Conservation (phyloP, 2,888 invertebrate genomes). For the Epiperipatus broadwayi region DNA sequence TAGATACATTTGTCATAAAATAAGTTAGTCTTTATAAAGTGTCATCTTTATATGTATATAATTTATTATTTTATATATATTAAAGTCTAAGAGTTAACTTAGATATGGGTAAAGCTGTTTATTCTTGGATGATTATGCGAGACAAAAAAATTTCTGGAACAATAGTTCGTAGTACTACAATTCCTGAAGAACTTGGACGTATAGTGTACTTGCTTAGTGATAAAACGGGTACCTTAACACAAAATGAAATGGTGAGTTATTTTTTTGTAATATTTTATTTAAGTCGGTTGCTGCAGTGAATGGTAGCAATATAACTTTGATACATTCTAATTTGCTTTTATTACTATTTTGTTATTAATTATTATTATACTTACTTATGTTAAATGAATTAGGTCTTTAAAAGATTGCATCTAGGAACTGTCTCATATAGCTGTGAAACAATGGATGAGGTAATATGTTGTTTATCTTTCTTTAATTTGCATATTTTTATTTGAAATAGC, state of each 20-base stretch:
- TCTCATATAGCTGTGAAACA: constrained; percentile 64
- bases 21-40: neutral
- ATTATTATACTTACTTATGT: neutral
- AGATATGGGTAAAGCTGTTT: constrained; percentile 95
- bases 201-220: constrained; percentile 91
- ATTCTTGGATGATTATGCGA: constrained; percentile 85
- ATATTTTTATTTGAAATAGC: no score
- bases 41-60: no score
- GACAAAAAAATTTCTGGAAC: constrained; percentile 84
- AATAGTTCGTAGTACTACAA: constrained; percentile 88
- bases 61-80: no score
- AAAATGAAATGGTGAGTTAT: constrained; percentile 70
- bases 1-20: no score
- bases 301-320: neutral
- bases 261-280: neutral
- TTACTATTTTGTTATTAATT: neutral
- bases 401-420: constrained; percentile 79
- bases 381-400: constrained; percentile 45
- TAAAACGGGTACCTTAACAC: constrained; percentile 94
- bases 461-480: no score
- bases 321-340: neutral
- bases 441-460: constrained; percentile 61
- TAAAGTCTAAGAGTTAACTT: constrained; percentile 82
- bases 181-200: constrained; percentile 91
- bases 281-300: neutral